phyloP scores from a whole-genome alignment of 2,888 invertebrate species.

The Leptogaster cylindrica region DNA sequence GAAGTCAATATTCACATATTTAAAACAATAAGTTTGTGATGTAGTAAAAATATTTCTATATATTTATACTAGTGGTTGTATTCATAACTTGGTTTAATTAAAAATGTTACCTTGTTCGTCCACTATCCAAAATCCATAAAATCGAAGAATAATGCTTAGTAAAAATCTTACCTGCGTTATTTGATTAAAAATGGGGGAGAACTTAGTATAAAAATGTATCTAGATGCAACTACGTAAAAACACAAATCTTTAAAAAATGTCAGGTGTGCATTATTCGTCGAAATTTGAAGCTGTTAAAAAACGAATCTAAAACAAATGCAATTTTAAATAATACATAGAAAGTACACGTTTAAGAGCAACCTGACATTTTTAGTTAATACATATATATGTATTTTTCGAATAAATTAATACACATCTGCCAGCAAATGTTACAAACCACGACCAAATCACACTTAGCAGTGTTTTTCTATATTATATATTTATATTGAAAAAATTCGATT shows the following conservation, averaged over 20 bases:
- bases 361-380: conserved; percentile 46
- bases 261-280: conserved; percentile 1
- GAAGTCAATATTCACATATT: too few relatives aligned
- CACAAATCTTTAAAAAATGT: conserved; percentile 28
- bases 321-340: not conserved
- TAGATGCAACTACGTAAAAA: not conserved
- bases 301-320: not conserved
- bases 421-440: too few relatives aligned
- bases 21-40: too few relatives aligned
- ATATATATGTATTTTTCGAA: conserved; percentile 47
- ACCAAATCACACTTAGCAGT: too few relatives aligned
- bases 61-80: too few relatives aligned
- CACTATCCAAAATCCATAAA: too few relatives aligned
- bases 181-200: not conserved
- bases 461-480: too few relatives aligned
- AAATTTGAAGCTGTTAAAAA: too few relatives aligned
- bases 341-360: conserved; percentile 5
- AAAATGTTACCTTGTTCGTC: too few relatives aligned
- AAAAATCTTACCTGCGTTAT: not conserved
- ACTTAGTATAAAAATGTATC: not conserved
- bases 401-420: conserved; percentile 13
- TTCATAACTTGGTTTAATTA: too few relatives aligned
- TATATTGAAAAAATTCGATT: too few relatives aligned
- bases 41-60: too few relatives aligned
- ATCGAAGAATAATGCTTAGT: not conserved